These are phyloP conservation scores for Leptodactylus fallax DNA, from an alignment of 2,797 vertebrate species.

Conservation along the genomic window DNA sequence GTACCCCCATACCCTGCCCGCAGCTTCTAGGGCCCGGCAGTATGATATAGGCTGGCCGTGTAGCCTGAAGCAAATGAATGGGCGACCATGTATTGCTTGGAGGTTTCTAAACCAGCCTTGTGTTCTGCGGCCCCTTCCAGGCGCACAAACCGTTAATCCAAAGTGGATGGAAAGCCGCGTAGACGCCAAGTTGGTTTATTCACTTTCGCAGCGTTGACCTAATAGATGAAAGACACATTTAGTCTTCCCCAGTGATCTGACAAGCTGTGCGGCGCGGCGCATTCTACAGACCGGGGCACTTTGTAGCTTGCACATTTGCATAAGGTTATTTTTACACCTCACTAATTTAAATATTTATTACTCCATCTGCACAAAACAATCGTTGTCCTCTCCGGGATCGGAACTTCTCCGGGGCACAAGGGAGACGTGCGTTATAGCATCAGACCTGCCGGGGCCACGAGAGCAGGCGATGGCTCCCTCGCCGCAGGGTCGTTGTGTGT, in stretches of 20 bases:
- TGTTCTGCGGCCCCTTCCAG: neutral
- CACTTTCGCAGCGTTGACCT: constrained; percentile 18
- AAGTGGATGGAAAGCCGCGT: neutral
- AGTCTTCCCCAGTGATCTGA: constrained; percentile 29
- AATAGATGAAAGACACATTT: constrained; percentile 39
- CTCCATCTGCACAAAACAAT: constrained; percentile 40
- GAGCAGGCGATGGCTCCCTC: neutral
- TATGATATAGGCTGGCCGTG: too few relatives aligned
- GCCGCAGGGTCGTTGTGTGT: neutral
- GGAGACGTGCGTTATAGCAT: neutral
- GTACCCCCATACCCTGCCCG: too few relatives aligned
- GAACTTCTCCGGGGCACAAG: constrained; percentile 2
- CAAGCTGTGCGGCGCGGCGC: constrained; percentile 31
- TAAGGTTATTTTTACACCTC: constrained; percentile 50
- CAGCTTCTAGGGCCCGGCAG: too few relatives aligned
- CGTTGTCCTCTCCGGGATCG: neutral
- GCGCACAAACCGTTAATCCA: neutral
- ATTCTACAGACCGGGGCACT: constrained; percentile 5
- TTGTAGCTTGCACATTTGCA: constrained; percentile 34
- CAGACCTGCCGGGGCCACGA: too few relatives aligned
- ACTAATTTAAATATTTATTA: constrained; percentile 47
- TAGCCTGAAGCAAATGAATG: too few relatives aligned
- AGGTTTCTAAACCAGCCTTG: too few relatives aligned
- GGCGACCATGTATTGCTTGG: too few relatives aligned
- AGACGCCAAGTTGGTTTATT: neutral